Base-by-base conservation (phyloP, 2,113 vertebrate species). In the Saccopteryx bilineata region DNA sequence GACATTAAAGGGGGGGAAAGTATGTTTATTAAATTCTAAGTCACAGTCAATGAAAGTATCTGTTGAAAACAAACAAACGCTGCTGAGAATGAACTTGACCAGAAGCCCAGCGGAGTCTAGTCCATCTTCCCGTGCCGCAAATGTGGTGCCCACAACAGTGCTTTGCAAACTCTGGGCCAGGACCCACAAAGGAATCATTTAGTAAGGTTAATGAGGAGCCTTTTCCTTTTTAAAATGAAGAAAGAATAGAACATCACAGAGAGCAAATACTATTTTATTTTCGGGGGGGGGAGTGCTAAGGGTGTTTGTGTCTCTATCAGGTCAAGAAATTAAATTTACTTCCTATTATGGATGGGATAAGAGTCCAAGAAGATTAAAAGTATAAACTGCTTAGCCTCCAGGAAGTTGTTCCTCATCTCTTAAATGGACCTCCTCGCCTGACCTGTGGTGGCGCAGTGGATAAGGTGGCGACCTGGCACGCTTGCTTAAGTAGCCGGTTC, bases 311-410 rank as follows among this genome's bases (percentile, higher is more conserved):
- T 50, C 68, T 46, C 68, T 8, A 71, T 12, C n/a, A 68, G 24
- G 56, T 65, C 56, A 90, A 12, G 19, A 91, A 91, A 93, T 86
- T 61, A 83, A 87, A 83, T 60, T 10, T 66, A 76, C 89, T 96
- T 94, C 74, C 92, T 58, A 15, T 79, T 52, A 21, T 2, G 17
- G 33, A 52, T 18, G n/a, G 17, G 33, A 52, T 18, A 26, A 76
- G 13, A 56, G 13, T 39, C 21, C 69, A n/a, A 21, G 9, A 61
- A 69, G 7, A 87, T 75, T 60, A 74, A 91, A 94, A 68, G 19
- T n/a, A 11, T n/a, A 68, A 72, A 33, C 66, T 46, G 71, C 31
- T 74, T 71, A 58, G 71, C 31, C 9, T 85, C 56, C 65, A 15
- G 65, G 14, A 89, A 66, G 66, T 0, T 54, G n/a, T 58, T 91